Conservation (phyloP, 2,113 vertebrate genomes). For the Mormyrus iriodes region DNA sequence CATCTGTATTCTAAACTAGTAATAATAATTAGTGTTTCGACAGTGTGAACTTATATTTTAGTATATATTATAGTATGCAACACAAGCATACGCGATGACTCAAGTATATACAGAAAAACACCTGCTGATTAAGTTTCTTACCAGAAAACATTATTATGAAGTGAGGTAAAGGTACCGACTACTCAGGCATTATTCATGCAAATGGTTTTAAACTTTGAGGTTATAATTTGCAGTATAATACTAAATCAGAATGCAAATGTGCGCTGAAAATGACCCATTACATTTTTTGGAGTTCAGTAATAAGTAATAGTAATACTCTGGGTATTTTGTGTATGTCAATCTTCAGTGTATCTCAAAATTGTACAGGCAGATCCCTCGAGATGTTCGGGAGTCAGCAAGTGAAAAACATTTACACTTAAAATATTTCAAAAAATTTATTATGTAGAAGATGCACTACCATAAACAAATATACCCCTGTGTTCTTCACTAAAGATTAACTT, state of each 20-base stretch:
- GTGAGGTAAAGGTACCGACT: neutral
- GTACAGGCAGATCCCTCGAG: no score
- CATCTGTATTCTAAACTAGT: neutral
- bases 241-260: neutral
- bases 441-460: neutral
- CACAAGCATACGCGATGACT: neutral
- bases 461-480: neutral
- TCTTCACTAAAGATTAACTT: no score
- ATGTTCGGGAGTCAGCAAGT: no score
- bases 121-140: neutral
- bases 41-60: neutral
- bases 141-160: neutral
- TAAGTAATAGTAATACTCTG: neutral
- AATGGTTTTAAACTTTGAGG: neutral
- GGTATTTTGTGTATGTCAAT: neutral
- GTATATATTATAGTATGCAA: neutral
- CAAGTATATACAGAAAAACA: neutral
- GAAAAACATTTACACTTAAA: neutral
- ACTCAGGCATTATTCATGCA: neutral
- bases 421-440: neutral
- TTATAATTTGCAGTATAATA: neutral
- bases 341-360: neutral
- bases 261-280: neutral
- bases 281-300: neutral
- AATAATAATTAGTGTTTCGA: neutral